Base-by-base conservation (phyloP, 2,888 invertebrate genomes). In the Cataglyphis cursor region DNA sequence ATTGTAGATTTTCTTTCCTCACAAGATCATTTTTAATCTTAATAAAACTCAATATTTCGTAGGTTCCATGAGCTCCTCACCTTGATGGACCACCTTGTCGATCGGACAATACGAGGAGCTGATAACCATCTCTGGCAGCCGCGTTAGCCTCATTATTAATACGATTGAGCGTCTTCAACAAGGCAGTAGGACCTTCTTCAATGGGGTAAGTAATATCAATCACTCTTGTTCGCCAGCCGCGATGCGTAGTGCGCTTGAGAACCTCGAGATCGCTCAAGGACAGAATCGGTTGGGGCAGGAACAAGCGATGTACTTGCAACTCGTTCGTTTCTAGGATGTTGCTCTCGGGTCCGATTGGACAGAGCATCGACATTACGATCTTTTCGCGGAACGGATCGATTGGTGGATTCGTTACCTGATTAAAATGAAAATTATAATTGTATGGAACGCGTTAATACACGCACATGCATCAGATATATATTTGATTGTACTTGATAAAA, bases 351-450 rank as follows among this genome's bases (percentile, higher is more conserved):
- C 99, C 99, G 92, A 99, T 97, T 0, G 99, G 99, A 93, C 99
- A 99, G 87, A 98, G 97, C 95, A 99, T 96, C 0, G 99, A 99
- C 99, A 99, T 99, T 85, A 99, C 99, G 89, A 99, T 98, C 95
- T 98, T 99, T 95, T 99, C 99, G 92, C 99, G 96, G 93, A 99
- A 99, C 54, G 99, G 99, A 96, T 99, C 99, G 90, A 99, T 99
- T 5, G 99, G 99, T 6, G 99, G 99, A 96, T 99, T 99, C 91
- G 99, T 99, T 91, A 99, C 96, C 96, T 97, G 95, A 75, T 91
- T 15, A 24, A 24, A 24, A 78, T 31, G n/a, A 1, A 57, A 35
- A 57, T 72, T 9, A n/a, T 61, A 76, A 72, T 64, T 8, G 48
- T 51, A n/a, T 51, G 5, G 1, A 5, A 59, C 3, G 6, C 15